Conservation (phyloP, 1,140 invertebrate species). For the Bathynomus jamesi region DNA sequence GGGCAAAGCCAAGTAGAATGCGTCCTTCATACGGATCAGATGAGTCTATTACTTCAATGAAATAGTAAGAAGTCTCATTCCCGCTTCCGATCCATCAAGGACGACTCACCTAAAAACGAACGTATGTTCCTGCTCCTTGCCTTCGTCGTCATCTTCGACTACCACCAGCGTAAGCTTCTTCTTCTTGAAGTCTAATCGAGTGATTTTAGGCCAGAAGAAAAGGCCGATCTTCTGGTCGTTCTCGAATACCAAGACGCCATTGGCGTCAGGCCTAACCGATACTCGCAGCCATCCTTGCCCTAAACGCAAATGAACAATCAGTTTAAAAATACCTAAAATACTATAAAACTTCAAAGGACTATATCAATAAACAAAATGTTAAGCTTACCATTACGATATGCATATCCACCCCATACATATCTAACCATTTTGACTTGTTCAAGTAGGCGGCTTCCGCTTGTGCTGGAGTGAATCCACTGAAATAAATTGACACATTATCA, state of each 20-base stretch:
- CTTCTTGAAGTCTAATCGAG: constrained; percentile 88
- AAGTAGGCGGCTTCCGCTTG: constrained; percentile 87
- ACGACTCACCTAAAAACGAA: constrained; percentile 78
- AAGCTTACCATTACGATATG: constrained; percentile 70
- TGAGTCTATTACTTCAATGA: no score
- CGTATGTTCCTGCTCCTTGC: constrained; percentile 83
- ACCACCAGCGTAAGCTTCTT: constrained; percentile 92
- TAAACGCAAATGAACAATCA: no score
- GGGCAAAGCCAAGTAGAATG: no score
- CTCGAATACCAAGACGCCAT: constrained; percentile 94
- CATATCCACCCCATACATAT: constrained; percentile 95
- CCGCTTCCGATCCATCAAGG: no score
- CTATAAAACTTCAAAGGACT: background rate
- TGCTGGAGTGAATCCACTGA: constrained; percentile 70
- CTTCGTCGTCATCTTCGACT: constrained; percentile 92
- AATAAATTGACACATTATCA: no score
- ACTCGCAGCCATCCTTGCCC: constrained; percentile 93
- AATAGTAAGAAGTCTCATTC: no score
- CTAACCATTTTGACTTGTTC: constrained; percentile 89
- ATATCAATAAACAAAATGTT: constrained; percentile 10
- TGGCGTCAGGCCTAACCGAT: constrained; percentile 96
- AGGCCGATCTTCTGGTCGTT: constrained; percentile 90
- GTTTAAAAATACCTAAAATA: constrained; percentile 35
- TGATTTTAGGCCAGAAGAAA: constrained; percentile 97
- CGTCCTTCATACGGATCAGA: no score